These are phyloP conservation scores for Psittacula echo DNA, from an alignment of 2,797 vertebrate species.

Conservation along the genomic window DNA sequence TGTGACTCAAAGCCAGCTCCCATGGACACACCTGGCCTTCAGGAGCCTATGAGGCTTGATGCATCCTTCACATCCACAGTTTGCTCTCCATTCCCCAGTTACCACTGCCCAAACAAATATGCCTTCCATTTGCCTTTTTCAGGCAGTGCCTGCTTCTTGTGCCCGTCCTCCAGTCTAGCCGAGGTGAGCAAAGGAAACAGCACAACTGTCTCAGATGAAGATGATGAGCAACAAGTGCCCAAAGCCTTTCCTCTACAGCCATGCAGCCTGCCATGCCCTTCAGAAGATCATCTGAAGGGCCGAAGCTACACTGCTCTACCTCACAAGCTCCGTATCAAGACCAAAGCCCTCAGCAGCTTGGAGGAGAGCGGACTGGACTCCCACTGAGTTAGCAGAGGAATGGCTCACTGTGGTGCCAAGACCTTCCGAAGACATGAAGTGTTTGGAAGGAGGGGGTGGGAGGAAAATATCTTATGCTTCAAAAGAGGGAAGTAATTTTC, in stretches of 20 bases:
- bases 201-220: slow-evolving; percentile 65
- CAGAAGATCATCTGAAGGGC: not conserved
- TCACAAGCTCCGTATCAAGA: slow-evolving; percentile 82
- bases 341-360: not conserved
- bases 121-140: slow-evolving; percentile 43
- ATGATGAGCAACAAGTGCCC: slow-evolving; percentile 74
- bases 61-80: slow-evolving; percentile 68
- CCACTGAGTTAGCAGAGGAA: not conserved
- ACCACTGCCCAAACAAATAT: slow-evolving; percentile 58
- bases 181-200: not conserved
- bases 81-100: slow-evolving; percentile 67
- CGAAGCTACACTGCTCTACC: slow-evolving; percentile 69
- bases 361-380: not conserved
- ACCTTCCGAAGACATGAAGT: not conserved
- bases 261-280: not conserved
- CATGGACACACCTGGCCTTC: not conserved
- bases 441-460: not conserved
- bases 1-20: not conserved
- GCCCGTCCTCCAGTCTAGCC: not conserved
- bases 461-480: not conserved
- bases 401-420: fast-evolving
- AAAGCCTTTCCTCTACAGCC: slow-evolving; percentile 36
- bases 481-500: not conserved
- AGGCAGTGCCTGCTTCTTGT: slow-evolving; percentile 60
- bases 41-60: not conserved